These are phyloP conservation scores for Cuniculus paca DNA, from an alignment of 2,797 vertebrate genomes.

Conservation along the genomic window DNA sequence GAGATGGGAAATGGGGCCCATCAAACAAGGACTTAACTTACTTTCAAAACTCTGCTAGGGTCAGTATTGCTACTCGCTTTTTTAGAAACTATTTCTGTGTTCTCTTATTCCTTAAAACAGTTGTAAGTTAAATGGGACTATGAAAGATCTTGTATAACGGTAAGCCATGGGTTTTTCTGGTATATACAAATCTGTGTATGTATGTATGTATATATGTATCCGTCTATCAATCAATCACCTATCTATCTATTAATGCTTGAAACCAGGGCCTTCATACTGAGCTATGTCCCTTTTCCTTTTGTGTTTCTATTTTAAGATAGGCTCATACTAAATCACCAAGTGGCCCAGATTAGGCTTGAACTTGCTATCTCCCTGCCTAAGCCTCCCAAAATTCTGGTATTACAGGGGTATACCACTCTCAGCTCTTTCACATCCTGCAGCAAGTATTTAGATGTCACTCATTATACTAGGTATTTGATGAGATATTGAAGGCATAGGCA, in stretches of 20 bases:
- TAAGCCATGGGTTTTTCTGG: conserved; percentile 6
- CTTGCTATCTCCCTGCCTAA: neutral
- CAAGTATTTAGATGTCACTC: conserved; percentile 15
- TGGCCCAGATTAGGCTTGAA: neutral
- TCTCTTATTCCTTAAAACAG: conserved; percentile 41
- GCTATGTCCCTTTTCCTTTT: neutral
- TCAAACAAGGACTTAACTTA: neutral
- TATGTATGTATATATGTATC: too few species aligned
- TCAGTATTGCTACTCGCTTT: neutral
- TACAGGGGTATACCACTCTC: neutral
- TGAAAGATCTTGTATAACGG: conserved; percentile 36
- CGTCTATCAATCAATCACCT: neutral
- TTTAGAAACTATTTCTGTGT: neutral
- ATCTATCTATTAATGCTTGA: neutral
- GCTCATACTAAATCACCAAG: neutral
- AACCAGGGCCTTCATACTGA: neutral
- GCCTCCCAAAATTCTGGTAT: neutral
- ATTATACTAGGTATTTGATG: conserved; percentile 24
- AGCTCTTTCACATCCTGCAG: conserved; percentile 30
- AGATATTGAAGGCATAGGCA: neutral
- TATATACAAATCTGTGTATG: neutral
- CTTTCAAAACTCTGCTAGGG: conserved; percentile 31
- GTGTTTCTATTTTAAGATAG: neutral
- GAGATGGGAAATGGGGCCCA: neutral
- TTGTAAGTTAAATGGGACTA: conserved; percentile 19